phyloP scores from a whole-genome alignment of 2,113 vertebrate species.

The Campylomormyrus tamandua region DNA sequence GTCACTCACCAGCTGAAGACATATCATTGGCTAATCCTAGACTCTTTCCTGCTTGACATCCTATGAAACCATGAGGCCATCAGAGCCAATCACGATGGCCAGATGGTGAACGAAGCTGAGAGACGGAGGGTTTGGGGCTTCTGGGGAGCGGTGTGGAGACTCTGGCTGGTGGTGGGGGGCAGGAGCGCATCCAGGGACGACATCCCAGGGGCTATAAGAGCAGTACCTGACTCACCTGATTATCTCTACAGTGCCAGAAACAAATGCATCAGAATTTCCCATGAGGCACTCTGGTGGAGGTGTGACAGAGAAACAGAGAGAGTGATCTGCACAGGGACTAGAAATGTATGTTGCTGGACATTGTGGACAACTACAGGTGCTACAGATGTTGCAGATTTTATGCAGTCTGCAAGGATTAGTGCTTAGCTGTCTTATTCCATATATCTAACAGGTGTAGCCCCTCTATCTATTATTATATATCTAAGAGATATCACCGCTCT shows the following conservation, averaged over 20 bases:
- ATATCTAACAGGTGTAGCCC: neutral
- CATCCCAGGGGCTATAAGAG: slow-evolving; percentile 35
- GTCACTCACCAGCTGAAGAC: neutral
- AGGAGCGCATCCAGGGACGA: slow-evolving; percentile 12
- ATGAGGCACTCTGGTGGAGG: slow-evolving; percentile 36
- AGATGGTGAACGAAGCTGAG: neutral
- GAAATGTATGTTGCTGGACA: neutral
- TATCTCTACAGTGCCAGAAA: slow-evolving; percentile 41
- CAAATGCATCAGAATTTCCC: slow-evolving; percentile 49
- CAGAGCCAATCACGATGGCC: neutral
- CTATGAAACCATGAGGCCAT: neutral
- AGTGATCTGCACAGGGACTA: slow-evolving; percentile 23
- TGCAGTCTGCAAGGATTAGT: neutral
- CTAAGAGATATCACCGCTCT: neutral
- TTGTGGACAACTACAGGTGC: neutral
- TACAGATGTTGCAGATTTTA: neutral
- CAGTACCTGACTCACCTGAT: slow-evolving; percentile 48
- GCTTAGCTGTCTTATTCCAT: neutral
- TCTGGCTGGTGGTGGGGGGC: neutral
- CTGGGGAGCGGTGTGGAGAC: neutral
- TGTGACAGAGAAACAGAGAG: slow-evolving; percentile 25
- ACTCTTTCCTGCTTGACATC: neutral
- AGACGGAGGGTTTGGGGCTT: neutral
- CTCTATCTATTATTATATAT: neutral
- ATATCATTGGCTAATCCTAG: neutral